Evolutionary conservation across 2,113 vertebrate genomes (phyloP).

Genomic region (Vimba vimba): DNA sequence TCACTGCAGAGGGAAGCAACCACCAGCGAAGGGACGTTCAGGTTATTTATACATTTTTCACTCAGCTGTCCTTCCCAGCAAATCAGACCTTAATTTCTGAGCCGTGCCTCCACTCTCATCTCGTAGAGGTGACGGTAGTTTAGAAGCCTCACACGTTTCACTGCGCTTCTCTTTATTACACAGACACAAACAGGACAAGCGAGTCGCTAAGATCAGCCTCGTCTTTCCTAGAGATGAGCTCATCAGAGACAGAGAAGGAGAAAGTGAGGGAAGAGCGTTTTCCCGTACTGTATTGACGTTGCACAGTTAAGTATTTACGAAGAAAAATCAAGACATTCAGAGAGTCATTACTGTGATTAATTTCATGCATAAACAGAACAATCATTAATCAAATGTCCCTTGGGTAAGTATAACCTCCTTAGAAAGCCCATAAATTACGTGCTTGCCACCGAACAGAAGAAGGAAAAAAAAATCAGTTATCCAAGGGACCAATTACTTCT

Average conservation of each 20-base stretch:
- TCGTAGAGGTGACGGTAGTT: constrained; percentile 49
- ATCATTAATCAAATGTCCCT: constrained; percentile 42
- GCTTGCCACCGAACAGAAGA: constrained; percentile 7
- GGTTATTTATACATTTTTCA: constrained; percentile 32
- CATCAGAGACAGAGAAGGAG: constrained; percentile 9
- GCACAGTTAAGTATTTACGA: background rate
- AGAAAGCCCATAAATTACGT: constrained; percentile 32
- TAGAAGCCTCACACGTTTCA: constrained; percentile 57
- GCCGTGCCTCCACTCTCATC: constrained; percentile 33
- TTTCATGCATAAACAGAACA: constrained; percentile 15
- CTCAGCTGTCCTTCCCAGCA: background rate
- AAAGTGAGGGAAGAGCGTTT: background rate
- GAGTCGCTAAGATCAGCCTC: constrained; percentile 16
- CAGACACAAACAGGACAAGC: constrained; percentile 50
- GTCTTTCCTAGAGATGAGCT: constrained; percentile 20
- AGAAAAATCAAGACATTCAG: constrained; percentile 23
- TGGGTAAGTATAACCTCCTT: constrained; percentile 20
- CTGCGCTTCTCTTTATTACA: constrained; percentile 55
- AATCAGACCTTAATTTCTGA: constrained; percentile 47
- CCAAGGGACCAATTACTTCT: constrained; percentile 44
- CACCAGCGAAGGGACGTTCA: constrained; percentile 9
- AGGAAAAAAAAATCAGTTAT: background rate
- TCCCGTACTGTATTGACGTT: background rate
- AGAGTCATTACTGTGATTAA: constrained; percentile 32
- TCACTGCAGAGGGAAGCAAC: constrained; percentile 25